Evolutionary conservation across 2,113 vertebrate genomes (phyloP), one percentile per base, ranked within the genome.

Genomic region (Anas platyrhynchos): DNA sequence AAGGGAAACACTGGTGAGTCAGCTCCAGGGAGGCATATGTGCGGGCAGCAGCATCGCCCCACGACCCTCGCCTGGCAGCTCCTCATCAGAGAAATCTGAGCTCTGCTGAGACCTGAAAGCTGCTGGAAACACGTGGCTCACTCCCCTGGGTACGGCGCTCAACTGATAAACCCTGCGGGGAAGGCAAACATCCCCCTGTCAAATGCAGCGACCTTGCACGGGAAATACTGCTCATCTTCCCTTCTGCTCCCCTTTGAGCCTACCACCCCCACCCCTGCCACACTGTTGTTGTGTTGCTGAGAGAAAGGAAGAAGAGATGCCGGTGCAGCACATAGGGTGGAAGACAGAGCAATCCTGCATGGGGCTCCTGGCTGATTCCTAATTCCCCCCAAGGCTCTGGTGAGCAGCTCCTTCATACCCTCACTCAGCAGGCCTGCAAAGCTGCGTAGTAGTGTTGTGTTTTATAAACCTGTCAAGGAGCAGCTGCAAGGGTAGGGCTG

Each of bases 51-150:
- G 83, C 86, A 59, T 48, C 86, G 82, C 88, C 88, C 88, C 20
- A 7, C 12, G 83, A 77, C 94, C 83, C 79, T 43, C 8, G 27
- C 75, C 85, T 59, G 79, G 85, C 88, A 90, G 90, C 88, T 88
- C 61, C 85, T 93, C 61, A 27, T 66, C 76, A 17, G 29, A 34
- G 73, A 78, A 68, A 71, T 22, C 34, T 3, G 5, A 79, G 73
- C 69, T 84, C 61, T 84, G 76, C 91, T 43, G 61, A 79, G 94
- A 65, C 65, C 76, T 63, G 61, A 13, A 31, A 75, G 76, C 80
- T 86, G 85, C 88, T 84, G 83, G 52, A 65, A 61, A 3, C 73
- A 15, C 2, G 3, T 56, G 76, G 61, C 56, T 86, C 3, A 0
- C 36, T 91, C 56, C 52, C 69, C 34, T 36, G 86, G 55, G 88